These are phyloP conservation scores for Stegana nigrithorax DNA, from an alignment of 2,888 invertebrate genomes.

Conservation along the genomic window DNA sequence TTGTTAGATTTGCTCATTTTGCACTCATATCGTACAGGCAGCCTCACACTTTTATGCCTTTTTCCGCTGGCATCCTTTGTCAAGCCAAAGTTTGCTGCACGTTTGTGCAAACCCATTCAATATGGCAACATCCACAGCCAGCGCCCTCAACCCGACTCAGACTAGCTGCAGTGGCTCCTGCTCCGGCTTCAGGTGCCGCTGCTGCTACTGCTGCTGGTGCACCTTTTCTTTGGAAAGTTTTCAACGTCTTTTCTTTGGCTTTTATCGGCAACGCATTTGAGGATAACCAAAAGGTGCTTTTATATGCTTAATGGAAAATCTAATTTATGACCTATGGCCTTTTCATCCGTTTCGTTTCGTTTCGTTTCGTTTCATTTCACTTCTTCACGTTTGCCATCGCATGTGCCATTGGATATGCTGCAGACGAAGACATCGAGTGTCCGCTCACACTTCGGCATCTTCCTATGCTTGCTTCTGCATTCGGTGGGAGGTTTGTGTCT, in stretches of 20 bases:
- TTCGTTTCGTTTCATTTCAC: constrained; percentile 46
- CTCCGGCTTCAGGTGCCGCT: constrained; percentile 3
- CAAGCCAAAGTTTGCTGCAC: constrained; percentile 58
- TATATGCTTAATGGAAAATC: constrained; percentile 60
- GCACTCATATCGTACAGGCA: too few relatives aligned
- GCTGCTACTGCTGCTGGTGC: constrained; percentile 4
- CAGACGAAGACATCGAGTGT: too few relatives aligned
- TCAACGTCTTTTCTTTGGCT: constrained; percentile 47
- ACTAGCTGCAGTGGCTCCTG: constrained; percentile 13
- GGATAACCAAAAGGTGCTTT: constrained; percentile 62
- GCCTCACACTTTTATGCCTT: neutral
- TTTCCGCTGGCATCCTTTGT: constrained; percentile 48
- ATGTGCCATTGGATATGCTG: too few relatives aligned
- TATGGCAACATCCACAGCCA: constrained; percentile 52
- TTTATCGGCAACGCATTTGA: constrained; percentile 58
- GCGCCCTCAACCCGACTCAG: too few relatives aligned
- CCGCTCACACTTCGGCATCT: neutral
- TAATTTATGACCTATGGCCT: constrained; percentile 61
- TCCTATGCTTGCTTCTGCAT: constrained; percentile 16
- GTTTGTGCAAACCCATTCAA: constrained; percentile 60
- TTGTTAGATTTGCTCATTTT: too few relatives aligned
- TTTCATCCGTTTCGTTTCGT: constrained; percentile 46
- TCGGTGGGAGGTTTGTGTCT: constrained; percentile 60
- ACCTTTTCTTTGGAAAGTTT: constrained; percentile 14
- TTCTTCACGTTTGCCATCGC: constrained; percentile 35